phyloP scores from a whole-genome alignment of 2,113 vertebrate species.

The Corythornis madagascariensis region DNA sequence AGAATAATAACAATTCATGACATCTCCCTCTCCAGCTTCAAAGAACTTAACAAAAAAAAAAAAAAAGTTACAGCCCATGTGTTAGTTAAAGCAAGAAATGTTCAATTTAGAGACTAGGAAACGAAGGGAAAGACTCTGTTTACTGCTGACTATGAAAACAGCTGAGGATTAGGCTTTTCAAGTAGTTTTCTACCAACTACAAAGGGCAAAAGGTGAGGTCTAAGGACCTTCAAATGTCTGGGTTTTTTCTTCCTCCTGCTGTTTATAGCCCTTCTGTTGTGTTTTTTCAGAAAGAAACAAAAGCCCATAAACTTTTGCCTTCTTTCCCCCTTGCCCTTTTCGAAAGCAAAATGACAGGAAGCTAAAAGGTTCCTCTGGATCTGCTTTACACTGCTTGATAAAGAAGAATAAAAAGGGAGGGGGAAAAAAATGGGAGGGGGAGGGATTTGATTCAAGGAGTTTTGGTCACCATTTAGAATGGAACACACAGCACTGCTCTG shows the following conservation, averaged over 20 bases:
- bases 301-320: background rate
- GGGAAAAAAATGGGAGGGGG: background rate
- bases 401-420: background rate
- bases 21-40: background rate
- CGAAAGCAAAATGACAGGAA: background rate
- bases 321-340: background rate
- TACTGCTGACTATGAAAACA: background rate
- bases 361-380: background rate
- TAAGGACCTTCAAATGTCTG: background rate
- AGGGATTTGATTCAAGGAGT: background rate
- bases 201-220: background rate
- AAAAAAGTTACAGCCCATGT: background rate
- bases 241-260: background rate
- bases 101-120: background rate
- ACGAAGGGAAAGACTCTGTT: background rate
- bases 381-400: background rate
- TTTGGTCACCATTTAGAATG: background rate
- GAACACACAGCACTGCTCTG: background rate
- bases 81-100: background rate
- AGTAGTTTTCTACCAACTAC: background rate
- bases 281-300: constrained; percentile 11
- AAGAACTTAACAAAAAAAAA: background rate
- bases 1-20: background rate
- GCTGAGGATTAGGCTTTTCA: background rate
- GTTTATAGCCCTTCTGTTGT: background rate